These are phyloP conservation scores for Acinonyx jubatus DNA, from an alignment of 2,113 vertebrate species.

Conservation along the genomic window DNA sequence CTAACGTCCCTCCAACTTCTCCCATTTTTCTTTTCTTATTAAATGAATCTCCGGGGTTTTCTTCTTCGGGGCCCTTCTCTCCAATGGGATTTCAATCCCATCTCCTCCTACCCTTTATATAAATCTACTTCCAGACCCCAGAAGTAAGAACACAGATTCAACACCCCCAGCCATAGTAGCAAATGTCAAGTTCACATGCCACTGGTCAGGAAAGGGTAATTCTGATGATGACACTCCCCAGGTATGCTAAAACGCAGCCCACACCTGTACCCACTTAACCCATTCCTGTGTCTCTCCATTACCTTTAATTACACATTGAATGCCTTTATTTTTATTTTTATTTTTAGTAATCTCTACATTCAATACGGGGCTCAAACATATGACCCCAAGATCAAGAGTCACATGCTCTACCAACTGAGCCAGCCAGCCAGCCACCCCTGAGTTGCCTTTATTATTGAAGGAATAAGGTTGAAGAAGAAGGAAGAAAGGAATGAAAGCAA, in stretches of 20 bases:
- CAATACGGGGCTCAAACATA: background rate
- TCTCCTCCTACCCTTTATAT: background rate
- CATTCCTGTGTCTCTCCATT: background rate
- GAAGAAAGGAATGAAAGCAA: background rate
- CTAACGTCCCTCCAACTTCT: background rate
- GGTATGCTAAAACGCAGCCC: background rate
- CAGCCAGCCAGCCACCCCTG: background rate
- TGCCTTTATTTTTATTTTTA: background rate
- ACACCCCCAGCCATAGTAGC: background rate
- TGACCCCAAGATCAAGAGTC: background rate
- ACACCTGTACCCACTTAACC: rapidly evolving
- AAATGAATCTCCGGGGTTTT: slow-evolving; percentile 57
- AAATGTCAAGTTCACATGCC: rapidly evolving
- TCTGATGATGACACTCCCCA: rapidly evolving
- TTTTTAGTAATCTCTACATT: background rate
- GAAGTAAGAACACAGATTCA: background rate
- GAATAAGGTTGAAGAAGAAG: background rate
- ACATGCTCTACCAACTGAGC: background rate
- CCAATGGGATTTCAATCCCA: slow-evolving; percentile 47
- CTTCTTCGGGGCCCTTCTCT: background rate
- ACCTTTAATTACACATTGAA: background rate
- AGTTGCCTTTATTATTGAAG: background rate
- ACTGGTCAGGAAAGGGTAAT: background rate
- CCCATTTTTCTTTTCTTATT: background rate
- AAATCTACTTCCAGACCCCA: background rate